These are phyloP conservation scores for human (Homo sapiens) DNA, from an alignment of 2,113 vertebrate genomes.

Conservation along the genomic window DNA sequence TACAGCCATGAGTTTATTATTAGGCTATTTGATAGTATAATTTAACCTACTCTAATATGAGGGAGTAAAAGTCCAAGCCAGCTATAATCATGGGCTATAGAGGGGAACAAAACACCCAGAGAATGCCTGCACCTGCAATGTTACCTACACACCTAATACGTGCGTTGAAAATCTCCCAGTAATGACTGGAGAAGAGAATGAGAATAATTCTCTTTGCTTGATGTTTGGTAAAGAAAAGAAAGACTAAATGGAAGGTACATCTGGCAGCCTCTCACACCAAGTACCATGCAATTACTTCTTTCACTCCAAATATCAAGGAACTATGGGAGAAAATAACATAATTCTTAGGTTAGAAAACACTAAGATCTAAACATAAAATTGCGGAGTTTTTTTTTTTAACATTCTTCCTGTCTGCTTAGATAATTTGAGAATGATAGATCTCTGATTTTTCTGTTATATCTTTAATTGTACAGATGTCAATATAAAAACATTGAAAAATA, in stretches of 20 bases:
- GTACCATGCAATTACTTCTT: not conserved
- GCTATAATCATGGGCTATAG: constrained; percentile 27
- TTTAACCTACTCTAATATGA: constrained; percentile 38
- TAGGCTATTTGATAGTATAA: constrained; percentile 48
- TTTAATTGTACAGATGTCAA: not conserved
- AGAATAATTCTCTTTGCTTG: constrained; percentile 44
- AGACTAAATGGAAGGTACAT: not conserved
- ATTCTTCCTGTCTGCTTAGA: not conserved
- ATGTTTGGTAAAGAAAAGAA: constrained; percentile 43
- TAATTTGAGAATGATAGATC: not conserved
- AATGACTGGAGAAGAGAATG: constrained; percentile 27
- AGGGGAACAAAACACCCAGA: constrained; percentile 29
- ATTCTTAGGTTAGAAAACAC: not conserved
- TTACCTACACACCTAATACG: not conserved
- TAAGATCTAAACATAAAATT: not conserved
- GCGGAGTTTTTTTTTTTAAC: not conserved
- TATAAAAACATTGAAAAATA: not conserved
- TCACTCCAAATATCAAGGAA: not conserved
- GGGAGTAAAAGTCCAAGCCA: constrained; percentile 8
- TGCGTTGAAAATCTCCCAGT: not conserved
- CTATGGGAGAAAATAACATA: not conserved
- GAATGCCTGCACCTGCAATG: constrained; percentile 43
- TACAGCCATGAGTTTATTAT: not conserved
- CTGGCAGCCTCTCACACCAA: not conserved
- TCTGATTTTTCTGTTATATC: not conserved